Conservation (phyloP, 2,888 invertebrate species). For the Epinotia nisella region DNA sequence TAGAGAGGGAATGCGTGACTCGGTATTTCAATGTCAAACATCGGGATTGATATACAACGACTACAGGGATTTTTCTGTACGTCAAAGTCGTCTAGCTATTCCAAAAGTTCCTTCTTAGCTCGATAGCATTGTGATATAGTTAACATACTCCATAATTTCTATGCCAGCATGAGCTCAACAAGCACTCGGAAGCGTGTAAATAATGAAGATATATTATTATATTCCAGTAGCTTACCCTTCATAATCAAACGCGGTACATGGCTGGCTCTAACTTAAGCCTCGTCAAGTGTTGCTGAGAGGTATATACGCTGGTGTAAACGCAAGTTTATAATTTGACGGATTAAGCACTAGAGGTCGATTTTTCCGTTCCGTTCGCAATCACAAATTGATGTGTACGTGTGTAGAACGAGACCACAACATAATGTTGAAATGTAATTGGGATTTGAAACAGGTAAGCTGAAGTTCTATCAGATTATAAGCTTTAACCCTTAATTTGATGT, state of each 20-base stretch:
- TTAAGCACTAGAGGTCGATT: constrained; percentile 18
- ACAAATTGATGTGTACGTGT: background rate
- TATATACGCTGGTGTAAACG: constrained; percentile 64
- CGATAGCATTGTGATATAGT: background rate
- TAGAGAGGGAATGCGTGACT: background rate
- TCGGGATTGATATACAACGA: background rate
- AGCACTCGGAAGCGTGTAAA: constrained; percentile 28
- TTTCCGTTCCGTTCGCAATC: background rate
- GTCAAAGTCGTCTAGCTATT: background rate
- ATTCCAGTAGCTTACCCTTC: constrained; percentile 58
- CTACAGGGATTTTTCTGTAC: background rate
- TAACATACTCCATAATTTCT: background rate
- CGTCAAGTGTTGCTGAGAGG: constrained; percentile 68
- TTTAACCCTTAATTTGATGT: too few species aligned
- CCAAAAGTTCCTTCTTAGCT: background rate
- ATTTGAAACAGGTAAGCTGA: background rate
- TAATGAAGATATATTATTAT: constrained; percentile 38
- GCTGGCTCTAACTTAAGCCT: constrained; percentile 69
- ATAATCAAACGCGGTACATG: constrained; percentile 66
- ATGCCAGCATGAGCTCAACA: constrained; percentile 24
- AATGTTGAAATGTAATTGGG: background rate
- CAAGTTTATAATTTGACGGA: constrained; percentile 24
- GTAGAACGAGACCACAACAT: background rate
- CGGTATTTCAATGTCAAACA: background rate
- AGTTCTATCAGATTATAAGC: too few species aligned